Evolutionary conservation across 2,113 vertebrate genomes (phyloP).

Genomic region (Zosterops japonicus): DNA sequence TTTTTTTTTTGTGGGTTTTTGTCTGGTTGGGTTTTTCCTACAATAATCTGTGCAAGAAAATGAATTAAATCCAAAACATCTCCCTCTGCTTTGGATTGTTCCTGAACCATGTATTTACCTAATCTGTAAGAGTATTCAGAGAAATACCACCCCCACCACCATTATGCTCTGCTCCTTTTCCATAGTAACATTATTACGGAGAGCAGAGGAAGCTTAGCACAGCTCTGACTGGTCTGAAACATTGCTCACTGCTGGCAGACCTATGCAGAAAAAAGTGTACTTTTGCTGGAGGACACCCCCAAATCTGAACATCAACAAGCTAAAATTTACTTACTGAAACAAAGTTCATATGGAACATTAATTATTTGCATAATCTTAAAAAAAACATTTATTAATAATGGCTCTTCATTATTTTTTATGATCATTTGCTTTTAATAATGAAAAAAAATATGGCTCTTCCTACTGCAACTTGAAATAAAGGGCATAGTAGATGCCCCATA

Average conservation of each 20-base stretch:
- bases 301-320: background rate
- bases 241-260: background rate
- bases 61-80: background rate
- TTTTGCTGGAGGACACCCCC: background rate
- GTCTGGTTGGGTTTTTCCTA: background rate
- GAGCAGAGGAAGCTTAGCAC: background rate
- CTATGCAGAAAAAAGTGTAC: background rate
- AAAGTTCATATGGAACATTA: background rate
- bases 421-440: background rate
- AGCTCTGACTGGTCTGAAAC: background rate
- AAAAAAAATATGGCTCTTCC: background rate
- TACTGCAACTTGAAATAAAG: background rate
- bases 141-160: background rate
- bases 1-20: background rate
- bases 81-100: background rate
- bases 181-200: background rate
- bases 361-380: background rate
- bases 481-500: background rate
- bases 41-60: background rate
- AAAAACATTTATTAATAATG: background rate
- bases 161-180: background rate
- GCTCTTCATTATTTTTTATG: background rate
- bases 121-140: background rate
- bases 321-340: background rate
- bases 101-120: background rate